Percentiles rank a stretch among this genome's conserved stretches.
These are phyloP conservation scores for Sinopyrophorus schimmeli DNA, from an alignment of 2,888 invertebrate species.

Conservation along the genomic window DNA sequence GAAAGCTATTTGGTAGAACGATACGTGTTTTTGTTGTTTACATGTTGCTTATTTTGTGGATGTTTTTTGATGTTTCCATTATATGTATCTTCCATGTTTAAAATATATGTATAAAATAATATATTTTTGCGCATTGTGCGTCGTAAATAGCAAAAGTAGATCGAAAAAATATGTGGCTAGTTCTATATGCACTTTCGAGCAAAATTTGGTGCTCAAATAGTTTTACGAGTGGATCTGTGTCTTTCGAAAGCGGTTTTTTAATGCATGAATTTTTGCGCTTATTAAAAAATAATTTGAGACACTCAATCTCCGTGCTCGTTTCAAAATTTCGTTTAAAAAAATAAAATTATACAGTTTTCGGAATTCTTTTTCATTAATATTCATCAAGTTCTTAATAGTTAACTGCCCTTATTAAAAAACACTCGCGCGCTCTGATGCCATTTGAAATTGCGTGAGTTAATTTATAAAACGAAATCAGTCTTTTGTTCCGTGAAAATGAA, in stretches of 20 bases:
- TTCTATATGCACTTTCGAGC: no score
- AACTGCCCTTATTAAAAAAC: slow-evolving; percentile 34
- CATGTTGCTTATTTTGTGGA: no score
- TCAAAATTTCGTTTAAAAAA: slow-evolving; percentile 25
- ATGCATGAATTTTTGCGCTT: slow-evolving; percentile 30
- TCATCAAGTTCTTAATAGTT: slow-evolving; percentile 30
- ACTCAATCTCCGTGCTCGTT: slow-evolving; percentile 27
- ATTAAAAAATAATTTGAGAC: slow-evolving; percentile 34
- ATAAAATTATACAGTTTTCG: slow-evolving; percentile 29
- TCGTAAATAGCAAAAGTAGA: no score
- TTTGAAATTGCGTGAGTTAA: slow-evolving; percentile 41
- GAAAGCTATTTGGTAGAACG: no score
- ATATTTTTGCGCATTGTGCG: no score
- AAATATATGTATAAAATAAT: no score
- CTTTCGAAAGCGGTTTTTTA: slow-evolving; percentile 22
- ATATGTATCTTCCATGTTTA: no score
- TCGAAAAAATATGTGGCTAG: no score
- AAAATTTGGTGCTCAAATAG: no score
- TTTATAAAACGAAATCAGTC: slow-evolving; percentile 46
- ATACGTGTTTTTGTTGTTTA: no score
- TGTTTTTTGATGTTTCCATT: no score
- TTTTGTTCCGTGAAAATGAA: slow-evolving; percentile 46
- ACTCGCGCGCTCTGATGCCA: slow-evolving; percentile 34
- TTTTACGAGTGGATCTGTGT: no score
- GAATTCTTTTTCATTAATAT: slow-evolving; percentile 30